These are phyloP conservation scores for Clarias pachynema DNA, from an alignment of 2,797 vertebrate genomes.

Conservation along the genomic window DNA sequence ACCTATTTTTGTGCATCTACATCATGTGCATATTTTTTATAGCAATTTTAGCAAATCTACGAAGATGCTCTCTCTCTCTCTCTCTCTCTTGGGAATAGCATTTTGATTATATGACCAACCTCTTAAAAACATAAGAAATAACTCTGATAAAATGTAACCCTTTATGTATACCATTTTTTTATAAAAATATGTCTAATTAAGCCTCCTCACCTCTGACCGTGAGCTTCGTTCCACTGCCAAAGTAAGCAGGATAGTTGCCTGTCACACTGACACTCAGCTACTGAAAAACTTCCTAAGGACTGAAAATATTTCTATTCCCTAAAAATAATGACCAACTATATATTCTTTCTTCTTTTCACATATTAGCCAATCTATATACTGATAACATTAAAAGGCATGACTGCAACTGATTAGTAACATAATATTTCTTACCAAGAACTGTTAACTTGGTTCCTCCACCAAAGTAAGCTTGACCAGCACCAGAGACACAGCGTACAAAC, in stretches of 20 bases:
- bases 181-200: neutral
- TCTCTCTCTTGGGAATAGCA: neutral
- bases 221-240: constrained; percentile 63
- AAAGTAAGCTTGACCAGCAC: constrained; percentile 31
- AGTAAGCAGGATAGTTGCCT: constrained; percentile 28
- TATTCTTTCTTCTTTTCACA: neutral
- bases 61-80: neutral
- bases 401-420: neutral
- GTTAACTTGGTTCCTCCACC: constrained; percentile 66
- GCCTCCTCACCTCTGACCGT: constrained; percentile 61
- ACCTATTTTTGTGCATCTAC: neutral
- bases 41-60: neutral
- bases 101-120: neutral
- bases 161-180: neutral
- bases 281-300: neutral
- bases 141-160: neutral
- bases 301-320: neutral
- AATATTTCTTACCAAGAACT: constrained; percentile 61
- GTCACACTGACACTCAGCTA: constrained; percentile 39
- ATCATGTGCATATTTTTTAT: neutral
- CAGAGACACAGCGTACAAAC: constrained; percentile 8
- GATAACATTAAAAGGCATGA: neutral
- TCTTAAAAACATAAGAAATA: neutral
- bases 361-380: neutral
- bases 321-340: neutral